phyloP scores from a whole-genome alignment of 2,113 vertebrate species.

The Hylia prasina region DNA sequence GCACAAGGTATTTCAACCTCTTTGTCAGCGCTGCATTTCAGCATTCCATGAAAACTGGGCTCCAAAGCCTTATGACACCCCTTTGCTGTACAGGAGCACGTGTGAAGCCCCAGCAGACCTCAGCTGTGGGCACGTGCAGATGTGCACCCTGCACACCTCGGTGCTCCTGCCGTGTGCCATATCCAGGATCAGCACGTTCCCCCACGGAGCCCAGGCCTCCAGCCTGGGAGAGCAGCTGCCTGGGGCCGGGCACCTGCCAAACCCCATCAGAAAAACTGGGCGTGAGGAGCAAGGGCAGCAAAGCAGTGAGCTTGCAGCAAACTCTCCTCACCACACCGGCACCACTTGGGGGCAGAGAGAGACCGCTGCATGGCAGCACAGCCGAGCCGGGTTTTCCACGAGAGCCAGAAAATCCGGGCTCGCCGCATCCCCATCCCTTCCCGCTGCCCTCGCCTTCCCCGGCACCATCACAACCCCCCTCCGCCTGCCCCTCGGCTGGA shows the following conservation, averaged over 20 bases:
- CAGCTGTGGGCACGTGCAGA: background rate
- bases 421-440: background rate
- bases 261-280: background rate
- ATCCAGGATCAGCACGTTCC: rapidly evolving
- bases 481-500: background rate
- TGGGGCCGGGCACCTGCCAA: background rate
- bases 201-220: rapidly evolving
- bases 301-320: background rate
- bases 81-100: rapidly evolving
- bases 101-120: background rate
- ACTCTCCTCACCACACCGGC: background rate
- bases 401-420: background rate
- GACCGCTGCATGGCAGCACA: background rate
- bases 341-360: constrained; percentile 61
- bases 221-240: background rate
- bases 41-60: background rate
- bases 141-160: background rate
- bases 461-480: rapidly evolving
- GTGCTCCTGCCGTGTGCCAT: background rate
- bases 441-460: background rate
- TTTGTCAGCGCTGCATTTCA: background rate
- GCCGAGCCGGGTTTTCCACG: background rate
- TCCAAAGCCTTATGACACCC: background rate
- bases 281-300: background rate
- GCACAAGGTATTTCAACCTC: background rate